Conservation (phyloP, 30 jellyfish, hydroid and myxozoan genomes). For the Nemopilema nomurai region DNA sequence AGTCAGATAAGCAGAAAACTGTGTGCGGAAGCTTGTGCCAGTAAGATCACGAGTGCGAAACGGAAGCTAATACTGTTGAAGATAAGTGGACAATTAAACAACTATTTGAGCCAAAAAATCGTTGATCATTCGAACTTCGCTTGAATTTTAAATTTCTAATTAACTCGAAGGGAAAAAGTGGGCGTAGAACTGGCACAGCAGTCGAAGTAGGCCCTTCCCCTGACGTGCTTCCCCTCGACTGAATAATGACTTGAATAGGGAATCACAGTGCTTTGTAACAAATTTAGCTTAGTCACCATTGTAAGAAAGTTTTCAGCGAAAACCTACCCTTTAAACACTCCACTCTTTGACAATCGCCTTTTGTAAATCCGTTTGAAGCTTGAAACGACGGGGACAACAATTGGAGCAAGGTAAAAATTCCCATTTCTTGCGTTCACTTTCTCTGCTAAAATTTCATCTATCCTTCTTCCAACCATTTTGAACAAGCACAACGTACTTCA, state of each 20-base stretch:
- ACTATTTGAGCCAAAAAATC: too few species aligned
- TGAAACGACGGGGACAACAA: slow-evolving; percentile 61
- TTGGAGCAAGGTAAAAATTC: slow-evolving; percentile 44
- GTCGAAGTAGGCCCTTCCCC: not conserved
- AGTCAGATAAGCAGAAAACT: not conserved
- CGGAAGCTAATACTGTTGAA: not conserved
- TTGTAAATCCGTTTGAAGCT: slow-evolving; percentile 59
- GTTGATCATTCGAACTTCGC: too few species aligned
- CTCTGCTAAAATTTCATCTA: slow-evolving; percentile 53
- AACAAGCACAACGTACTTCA: not conserved
- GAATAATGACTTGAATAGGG: too few species aligned
- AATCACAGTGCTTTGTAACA: too few species aligned
- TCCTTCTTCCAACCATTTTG: slow-evolving; percentile 55
- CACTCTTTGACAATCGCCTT: slow-evolving; percentile 47
- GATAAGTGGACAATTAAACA: too few species aligned
- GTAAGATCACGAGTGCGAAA: not conserved
- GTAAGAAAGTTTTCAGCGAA: too few species aligned
- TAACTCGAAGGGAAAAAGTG: too few species aligned
- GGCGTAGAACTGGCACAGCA: not conserved
- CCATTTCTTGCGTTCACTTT: slow-evolving; percentile 37
- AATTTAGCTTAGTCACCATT: too few species aligned
- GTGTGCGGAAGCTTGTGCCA: not conserved
- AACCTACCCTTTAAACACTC: slow-evolving; percentile 59
- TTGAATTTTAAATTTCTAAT: too few species aligned
- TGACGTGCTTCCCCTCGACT: too few species aligned